Evolutionary conservation across 2,888 invertebrate genomes (phyloP).

Genomic region (Ceratothoa steindachneri): DNA sequence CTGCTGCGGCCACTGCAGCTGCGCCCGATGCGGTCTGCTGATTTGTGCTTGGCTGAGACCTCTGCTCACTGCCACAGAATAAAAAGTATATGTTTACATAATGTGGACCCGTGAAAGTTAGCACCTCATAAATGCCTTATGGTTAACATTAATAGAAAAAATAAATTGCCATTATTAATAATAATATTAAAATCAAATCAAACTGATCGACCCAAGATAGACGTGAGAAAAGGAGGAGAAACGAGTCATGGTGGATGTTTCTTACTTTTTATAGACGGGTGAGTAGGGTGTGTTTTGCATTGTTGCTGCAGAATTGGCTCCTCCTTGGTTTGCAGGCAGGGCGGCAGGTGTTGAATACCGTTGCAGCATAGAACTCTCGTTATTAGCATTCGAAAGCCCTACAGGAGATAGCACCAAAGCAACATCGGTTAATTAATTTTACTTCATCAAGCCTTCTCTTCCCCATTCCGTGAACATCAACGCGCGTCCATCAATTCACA

Average conservation of each 20-base stretch:
- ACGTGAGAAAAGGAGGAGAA: no score
- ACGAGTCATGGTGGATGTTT: no score
- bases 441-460: no score
- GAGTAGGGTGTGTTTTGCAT: slow-evolving; percentile 38
- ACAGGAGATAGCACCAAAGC: neutral
- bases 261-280: slow-evolving; percentile 45
- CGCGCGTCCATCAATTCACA: no score
- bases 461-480: no score
- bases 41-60: neutral
- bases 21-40: neutral
- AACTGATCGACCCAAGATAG: neutral
- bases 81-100: no score
- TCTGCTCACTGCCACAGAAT: neutral
- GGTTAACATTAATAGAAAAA: neutral
- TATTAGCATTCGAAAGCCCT: neutral
- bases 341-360: neutral
- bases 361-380: neutral
- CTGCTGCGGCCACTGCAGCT: slow-evolving; percentile 1
- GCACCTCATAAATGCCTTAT: neutral
- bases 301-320: slow-evolving; percentile 21
- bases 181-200: slow-evolving; percentile 7
- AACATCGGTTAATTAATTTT: no score
- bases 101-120: no score
- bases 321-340: slow-evolving; percentile 26
- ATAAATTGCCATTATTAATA: slow-evolving; percentile 13